Percentiles rank a stretch among this genome's conserved stretches.
Conservation (phyloP, 2,888 invertebrate genomes). For the Oscheius sp. region DNA sequence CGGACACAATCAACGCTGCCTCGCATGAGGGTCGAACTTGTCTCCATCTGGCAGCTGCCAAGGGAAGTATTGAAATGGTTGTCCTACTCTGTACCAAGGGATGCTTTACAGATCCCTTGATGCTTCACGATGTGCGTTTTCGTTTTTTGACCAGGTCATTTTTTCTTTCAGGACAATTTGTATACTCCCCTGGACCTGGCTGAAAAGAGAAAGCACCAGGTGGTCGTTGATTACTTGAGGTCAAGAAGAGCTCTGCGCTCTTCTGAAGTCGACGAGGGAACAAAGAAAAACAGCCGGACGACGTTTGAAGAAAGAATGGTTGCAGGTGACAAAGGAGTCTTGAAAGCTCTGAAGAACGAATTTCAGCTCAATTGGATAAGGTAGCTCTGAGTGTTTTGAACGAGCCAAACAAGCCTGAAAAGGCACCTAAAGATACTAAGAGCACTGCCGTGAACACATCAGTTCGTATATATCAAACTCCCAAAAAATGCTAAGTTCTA, state of each 20-base stretch:
- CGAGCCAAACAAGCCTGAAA: conserved; percentile 28
- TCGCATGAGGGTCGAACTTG: conserved; percentile 93
- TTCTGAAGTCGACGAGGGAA: conserved; percentile 44
- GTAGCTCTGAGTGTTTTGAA: conserved; percentile 32
- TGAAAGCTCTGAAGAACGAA: neutral
- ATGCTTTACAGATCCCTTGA: conserved; percentile 63
- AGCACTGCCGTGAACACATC: conserved; percentile 48
- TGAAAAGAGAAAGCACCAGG: conserved; percentile 55
- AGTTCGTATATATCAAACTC: conserved; percentile 5
- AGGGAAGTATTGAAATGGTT: conserved; percentile 91
- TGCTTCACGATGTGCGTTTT: conserved; percentile 57
- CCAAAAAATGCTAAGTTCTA: neutral
- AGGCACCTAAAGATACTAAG: conserved; percentile 30
- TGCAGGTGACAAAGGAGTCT: conserved; percentile 32
- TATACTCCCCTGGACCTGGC: conserved; percentile 69
- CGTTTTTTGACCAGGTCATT: neutral
- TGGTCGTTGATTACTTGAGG: conserved; percentile 64
- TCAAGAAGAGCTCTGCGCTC: conserved; percentile 46
- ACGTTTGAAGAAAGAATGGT: conserved; percentile 49
- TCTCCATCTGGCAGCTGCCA: conserved; percentile 83
- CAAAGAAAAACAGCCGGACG: conserved; percentile 39
- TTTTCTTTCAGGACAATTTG: conserved; percentile 48
- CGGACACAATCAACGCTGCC: conserved; percentile 84
- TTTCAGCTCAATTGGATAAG: conserved; percentile 36
- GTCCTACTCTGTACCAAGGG: conserved; percentile 78